These are phyloP conservation scores for Gastracanthus pulcherrimus DNA, from an alignment of 2,888 invertebrate genomes.

Conservation along the genomic window DNA sequence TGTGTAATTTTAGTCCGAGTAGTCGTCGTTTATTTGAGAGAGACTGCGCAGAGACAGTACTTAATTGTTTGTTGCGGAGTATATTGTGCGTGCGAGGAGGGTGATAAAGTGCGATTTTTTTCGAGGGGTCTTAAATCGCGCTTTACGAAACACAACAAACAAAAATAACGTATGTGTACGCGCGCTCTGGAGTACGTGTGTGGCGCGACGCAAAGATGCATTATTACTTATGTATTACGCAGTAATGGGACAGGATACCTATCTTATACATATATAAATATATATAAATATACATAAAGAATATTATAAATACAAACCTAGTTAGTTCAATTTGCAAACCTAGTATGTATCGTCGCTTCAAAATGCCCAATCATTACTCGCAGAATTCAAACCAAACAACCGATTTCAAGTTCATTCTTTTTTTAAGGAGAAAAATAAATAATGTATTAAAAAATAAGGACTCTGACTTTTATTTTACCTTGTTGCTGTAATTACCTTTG, in stretches of 20 bases:
- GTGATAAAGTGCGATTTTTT: slow-evolving; percentile 34
- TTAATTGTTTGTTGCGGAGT: too few relatives aligned
- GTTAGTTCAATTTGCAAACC: slow-evolving; percentile 76
- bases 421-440: slow-evolving; percentile 76
- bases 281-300: slow-evolving; percentile 65
- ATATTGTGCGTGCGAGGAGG: not conserved
- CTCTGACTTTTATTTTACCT: not conserved
- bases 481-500: not conserved
- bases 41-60: not conserved
- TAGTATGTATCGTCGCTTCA: slow-evolving; percentile 76
- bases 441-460: slow-evolving; percentile 72
- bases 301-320: slow-evolving; percentile 66
- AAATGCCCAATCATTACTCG: slow-evolving; percentile 76
- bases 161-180: slow-evolving; percentile 4
- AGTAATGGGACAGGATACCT: slow-evolving; percentile 68
- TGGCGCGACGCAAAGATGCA: slow-evolving; percentile 59
- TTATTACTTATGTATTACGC: slow-evolving; percentile 62
- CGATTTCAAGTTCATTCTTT: slow-evolving; percentile 76
- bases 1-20: slow-evolving; percentile 45
- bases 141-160: not conserved
- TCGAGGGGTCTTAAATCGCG: slow-evolving; percentile 39
- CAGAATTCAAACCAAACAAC: slow-evolving; percentile 69
- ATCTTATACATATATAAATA: slow-evolving; percentile 73
- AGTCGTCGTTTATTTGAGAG: slow-evolving; percentile 36
- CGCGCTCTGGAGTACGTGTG: slow-evolving; percentile 20